Evolutionary conservation across 2,113 vertebrate species (phyloP), one percentile per base, ranked within the genome.

Genomic region (Takifugu bimaculatus): DNA sequence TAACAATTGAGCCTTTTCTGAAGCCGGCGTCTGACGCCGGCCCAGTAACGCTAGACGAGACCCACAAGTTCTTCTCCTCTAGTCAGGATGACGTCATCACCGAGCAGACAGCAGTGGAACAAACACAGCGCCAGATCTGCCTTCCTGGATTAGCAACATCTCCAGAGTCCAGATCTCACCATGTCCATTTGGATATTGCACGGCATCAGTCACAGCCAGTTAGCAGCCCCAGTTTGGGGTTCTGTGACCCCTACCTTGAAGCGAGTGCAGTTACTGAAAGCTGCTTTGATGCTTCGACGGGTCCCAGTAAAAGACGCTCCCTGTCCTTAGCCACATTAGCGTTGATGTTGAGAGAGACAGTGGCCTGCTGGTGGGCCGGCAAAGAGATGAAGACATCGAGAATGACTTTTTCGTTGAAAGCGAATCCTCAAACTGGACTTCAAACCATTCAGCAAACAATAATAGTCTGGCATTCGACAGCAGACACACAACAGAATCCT

Each of bases 371-470:
- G 70, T 85, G 52, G 78, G 79, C 60, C 73, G 60, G 25, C 67
- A 43, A 58, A 64, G 77, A 49, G 68, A 71, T 28, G 72, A 60
- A 15, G 81, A 87, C 32, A 44, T 51, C 2, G 77, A 82, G 39
- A 78, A 89, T 48, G 85, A 81, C 72, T 63, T 86, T 50, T 85
- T 57, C 63, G 79, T 75, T 0, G 83, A 86, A 0, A 84, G 62
- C 29, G 91, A 87, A 56, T 70, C 65, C 39, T 89, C 85, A 10
- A 93, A 92, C 63, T 95, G 94, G 95, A 87, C 88, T 50, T 95
- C 94, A 72, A 95, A 95, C 69, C 83, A 85, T 63, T 96, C 94
- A 0, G 90, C 93, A 61, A 96, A 96, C 78, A 97, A 96, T 78
- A 96, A 96, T 65, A 93, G 91, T 2, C 65, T 88, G 52, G 85